Percentiles rank a stretch among this genome's conserved stretches.
These are phyloP conservation scores for Pseudomyrmex gracilis DNA, from an alignment of 1,140 invertebrate species.

Conservation along the genomic window DNA sequence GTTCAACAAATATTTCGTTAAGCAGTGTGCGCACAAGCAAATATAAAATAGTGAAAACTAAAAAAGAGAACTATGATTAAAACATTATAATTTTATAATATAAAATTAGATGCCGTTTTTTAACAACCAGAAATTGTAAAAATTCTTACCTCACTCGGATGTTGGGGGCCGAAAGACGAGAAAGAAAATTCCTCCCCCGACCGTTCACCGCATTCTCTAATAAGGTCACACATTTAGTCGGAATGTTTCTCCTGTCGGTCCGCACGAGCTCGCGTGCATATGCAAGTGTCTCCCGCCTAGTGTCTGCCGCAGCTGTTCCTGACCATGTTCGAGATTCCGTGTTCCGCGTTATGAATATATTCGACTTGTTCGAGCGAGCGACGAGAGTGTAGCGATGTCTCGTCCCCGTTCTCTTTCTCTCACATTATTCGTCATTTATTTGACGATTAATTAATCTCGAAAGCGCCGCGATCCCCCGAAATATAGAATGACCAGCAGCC, in stretches of 20 bases:
- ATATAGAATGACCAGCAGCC: slow-evolving; percentile 25
- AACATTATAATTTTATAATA: background rate
- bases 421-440: slow-evolving; percentile 40
- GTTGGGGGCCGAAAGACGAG: background rate
- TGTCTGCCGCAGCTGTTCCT: slow-evolving; percentile 60
- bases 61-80: too few relatives aligned
- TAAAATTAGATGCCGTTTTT: background rate
- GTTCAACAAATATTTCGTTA: too few relatives aligned
- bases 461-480: slow-evolving; percentile 21
- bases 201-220: slow-evolving; percentile 21
- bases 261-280: background rate
- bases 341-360: slow-evolving; percentile 54
- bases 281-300: background rate
- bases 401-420: slow-evolving; percentile 17
- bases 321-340: slow-evolving; percentile 43
- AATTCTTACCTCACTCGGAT: background rate
- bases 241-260: slow-evolving; percentile 33
- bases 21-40: too few relatives aligned
- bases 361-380: slow-evolving; percentile 37
- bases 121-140: too few relatives aligned
- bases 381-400: slow-evolving; percentile 15
- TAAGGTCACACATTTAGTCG: slow-evolving; percentile 7
- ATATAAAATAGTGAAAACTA: too few relatives aligned
- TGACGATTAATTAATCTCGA: slow-evolving; percentile 51
- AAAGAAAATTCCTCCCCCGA: background rate